Evolutionary conservation across 2,797 vertebrate species (phyloP).

Genomic region (Steatocranus sp.): DNA sequence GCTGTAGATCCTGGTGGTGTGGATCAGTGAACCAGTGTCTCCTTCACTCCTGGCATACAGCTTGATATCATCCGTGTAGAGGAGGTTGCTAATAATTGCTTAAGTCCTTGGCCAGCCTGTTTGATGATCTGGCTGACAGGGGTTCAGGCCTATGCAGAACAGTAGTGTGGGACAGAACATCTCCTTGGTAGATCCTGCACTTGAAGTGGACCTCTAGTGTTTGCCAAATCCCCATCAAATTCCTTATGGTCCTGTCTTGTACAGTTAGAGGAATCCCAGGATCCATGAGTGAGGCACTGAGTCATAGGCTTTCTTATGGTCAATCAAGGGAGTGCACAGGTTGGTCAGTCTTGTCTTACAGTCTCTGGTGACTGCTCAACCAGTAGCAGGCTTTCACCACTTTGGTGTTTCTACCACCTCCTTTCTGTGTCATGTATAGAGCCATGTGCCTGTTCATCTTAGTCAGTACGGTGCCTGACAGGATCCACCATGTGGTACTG

Average conservation of each 20-base stretch:
- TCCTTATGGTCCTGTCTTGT: not conserved
- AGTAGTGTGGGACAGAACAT: not conserved
- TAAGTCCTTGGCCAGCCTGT: not conserved
- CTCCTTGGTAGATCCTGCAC: not conserved
- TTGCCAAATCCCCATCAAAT: not conserved
- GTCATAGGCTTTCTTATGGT: not conserved
- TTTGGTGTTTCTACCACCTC: not conserved
- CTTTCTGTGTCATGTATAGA: no score
- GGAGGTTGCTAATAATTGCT: fast-evolving
- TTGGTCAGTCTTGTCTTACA: not conserved
- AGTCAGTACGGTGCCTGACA: no score
- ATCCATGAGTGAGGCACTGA: not conserved
- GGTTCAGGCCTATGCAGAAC: not conserved
- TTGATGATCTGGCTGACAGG: not conserved
- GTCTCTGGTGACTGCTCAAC: not conserved
- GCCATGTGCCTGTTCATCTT: no score
- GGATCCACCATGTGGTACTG: no score
- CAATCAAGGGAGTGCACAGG: not conserved
- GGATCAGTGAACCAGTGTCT: not conserved
- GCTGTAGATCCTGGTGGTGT: not conserved
- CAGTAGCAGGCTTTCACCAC: not conserved
- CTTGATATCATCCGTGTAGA: not conserved
- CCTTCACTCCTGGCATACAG: not conserved
- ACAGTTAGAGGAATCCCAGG: not conserved
- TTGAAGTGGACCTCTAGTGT: not conserved